These are phyloP conservation scores for Scytalopus superciliaris DNA, from an alignment of 2,113 vertebrate species.

Conservation along the genomic window DNA sequence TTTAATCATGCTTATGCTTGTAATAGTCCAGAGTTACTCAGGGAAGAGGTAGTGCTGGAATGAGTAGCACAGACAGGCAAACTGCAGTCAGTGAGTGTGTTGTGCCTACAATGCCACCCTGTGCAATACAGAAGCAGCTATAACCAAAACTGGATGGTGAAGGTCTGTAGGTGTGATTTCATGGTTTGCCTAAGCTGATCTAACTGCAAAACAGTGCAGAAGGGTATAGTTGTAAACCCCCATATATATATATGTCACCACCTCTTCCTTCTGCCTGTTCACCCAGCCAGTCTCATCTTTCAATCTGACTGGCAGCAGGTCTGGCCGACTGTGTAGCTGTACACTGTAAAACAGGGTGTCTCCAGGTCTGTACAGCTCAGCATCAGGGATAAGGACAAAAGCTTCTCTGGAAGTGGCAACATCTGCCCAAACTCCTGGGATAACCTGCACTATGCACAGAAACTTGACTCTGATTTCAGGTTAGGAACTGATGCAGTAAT, in stretches of 20 bases:
- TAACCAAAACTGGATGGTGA: background rate
- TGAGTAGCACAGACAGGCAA: background rate
- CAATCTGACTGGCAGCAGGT: background rate
- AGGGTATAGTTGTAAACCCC: background rate
- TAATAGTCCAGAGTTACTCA: background rate
- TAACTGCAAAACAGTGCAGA: background rate
- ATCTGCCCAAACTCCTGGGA: background rate
- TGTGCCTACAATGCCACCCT: background rate
- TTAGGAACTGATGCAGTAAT: background rate
- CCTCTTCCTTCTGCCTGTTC: background rate
- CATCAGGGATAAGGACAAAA: background rate
- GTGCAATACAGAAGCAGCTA: background rate
- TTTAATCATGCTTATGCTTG: background rate
- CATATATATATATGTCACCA: fast-evolving
- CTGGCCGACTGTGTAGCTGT: background rate
- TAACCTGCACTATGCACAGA: background rate
- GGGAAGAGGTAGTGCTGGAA: background rate
- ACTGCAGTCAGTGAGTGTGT: fast-evolving
- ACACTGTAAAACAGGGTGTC: background rate
- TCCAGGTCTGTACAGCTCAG: background rate
- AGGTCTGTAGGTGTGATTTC: background rate
- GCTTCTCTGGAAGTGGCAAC: background rate
- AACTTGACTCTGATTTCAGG: background rate
- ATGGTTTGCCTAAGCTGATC: background rate
- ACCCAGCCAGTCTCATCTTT: background rate